These are phyloP conservation scores for Cardiocondyla obscurior DNA, from an alignment of 1,140 invertebrate genomes.

Conservation along the genomic window DNA sequence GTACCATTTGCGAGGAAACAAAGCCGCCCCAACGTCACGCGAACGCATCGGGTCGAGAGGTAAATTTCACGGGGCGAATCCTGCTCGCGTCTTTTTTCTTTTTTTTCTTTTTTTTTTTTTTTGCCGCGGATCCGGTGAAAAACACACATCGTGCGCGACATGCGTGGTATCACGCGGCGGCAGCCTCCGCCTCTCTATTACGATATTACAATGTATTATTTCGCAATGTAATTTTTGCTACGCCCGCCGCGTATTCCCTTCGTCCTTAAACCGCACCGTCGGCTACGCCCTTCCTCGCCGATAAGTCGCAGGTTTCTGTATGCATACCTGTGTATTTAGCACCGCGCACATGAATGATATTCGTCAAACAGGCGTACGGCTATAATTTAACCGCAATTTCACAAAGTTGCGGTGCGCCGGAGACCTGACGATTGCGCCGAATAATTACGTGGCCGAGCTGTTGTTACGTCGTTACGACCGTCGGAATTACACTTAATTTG, in stretches of 20 bases:
- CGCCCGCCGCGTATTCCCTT: not conserved
- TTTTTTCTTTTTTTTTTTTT: not conserved
- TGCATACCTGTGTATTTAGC: slow-evolving; percentile 43
- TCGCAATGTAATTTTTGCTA: slow-evolving; percentile 5
- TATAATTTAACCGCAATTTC: slow-evolving; percentile 69
- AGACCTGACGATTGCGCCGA: slow-evolving; percentile 54
- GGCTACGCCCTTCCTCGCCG: slow-evolving; percentile 26
- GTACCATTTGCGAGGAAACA: slow-evolving; percentile 7
- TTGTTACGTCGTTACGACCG: slow-evolving; percentile 67
- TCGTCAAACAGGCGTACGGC: slow-evolving; percentile 55
- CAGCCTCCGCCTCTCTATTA: slow-evolving; percentile 20
- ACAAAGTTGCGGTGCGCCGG: slow-evolving; percentile 47
- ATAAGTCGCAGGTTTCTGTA: slow-evolving; percentile 12
- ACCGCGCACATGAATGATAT: slow-evolving; percentile 60
- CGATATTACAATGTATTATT: slow-evolving; percentile 23
- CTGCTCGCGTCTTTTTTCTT: no score
- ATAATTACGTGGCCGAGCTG: slow-evolving; percentile 63
- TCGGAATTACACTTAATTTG: slow-evolving; percentile 70
- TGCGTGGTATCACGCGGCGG: slow-evolving; percentile 15
- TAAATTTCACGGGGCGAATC: not conserved
- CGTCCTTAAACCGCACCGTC: slow-evolving; percentile 22
- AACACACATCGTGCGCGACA: not conserved
- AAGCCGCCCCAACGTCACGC: slow-evolving; percentile 6
- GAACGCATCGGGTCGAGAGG: not conserved
- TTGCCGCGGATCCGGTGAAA: not conserved